Evolutionary conservation across 1,140 invertebrate genomes (phyloP).

Genomic region (Caenorhabditis inopinata): DNA sequence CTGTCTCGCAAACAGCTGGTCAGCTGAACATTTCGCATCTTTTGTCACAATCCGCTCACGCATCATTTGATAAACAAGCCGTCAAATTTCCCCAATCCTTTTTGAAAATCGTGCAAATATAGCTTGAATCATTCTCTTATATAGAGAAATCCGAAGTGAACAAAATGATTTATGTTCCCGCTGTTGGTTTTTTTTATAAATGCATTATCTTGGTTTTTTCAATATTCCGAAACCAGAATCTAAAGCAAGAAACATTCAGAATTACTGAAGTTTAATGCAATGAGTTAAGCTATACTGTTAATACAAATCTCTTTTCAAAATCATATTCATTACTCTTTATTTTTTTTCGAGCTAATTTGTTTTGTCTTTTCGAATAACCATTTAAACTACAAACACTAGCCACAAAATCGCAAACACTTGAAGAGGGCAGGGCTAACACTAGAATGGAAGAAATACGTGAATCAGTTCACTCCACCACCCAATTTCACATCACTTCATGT

Average conservation of each 20-base stretch:
- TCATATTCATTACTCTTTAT: too few species aligned
- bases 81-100: neutral
- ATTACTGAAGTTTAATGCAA: too few species aligned
- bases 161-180: too few species aligned
- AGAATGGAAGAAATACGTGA: neutral
- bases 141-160: too few species aligned
- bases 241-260: too few species aligned
- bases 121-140: too few species aligned
- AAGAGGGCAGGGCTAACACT: neutral
- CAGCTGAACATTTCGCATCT: constrained; percentile 23
- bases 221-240: too few species aligned
- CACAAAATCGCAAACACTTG: neutral
- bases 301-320: too few species aligned
- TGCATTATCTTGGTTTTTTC: too few species aligned
- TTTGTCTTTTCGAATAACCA: neutral
- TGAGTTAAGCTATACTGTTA: too few species aligned
- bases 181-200: too few species aligned
- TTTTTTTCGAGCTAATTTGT: too few species aligned
- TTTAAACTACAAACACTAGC: neutral
- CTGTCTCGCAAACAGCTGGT: constrained; percentile 15
- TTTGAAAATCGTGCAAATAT: neutral
- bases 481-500: constrained; percentile 26
- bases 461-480: constrained; percentile 13
- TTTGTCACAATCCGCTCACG: neutral
- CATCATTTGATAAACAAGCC: constrained; percentile 22